These are phyloP conservation scores for Xenotilapia longispinis DNA, from an alignment of 2,113 vertebrate species.

Conservation along the genomic window DNA sequence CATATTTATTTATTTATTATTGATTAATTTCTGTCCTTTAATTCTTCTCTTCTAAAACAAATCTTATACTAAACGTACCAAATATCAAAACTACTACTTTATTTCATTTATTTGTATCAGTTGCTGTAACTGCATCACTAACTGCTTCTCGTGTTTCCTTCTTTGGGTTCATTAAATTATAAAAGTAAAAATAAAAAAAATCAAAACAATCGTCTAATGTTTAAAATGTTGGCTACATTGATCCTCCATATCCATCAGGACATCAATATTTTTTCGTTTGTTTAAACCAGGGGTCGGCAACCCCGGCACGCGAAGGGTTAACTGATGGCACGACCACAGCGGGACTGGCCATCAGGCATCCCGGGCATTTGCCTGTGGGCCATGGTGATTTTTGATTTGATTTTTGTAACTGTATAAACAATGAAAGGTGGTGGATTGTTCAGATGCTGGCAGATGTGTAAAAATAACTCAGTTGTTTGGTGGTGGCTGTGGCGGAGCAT, in stretches of 20 bases:
- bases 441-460: too few relatives aligned
- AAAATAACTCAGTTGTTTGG: too few relatives aligned
- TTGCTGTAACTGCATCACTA: neutral
- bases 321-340: neutral
- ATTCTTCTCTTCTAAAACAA: neutral
- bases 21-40: neutral
- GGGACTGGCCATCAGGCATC: fast-evolving
- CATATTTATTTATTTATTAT: neutral
- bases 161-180: neutral
- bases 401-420: too few relatives aligned
- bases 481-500: too few relatives aligned
- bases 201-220: neutral
- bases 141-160: neutral
- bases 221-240: neutral
- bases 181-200: neutral
- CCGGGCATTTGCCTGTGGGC: fast-evolving
- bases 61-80: fast-evolving
- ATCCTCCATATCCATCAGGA: neutral
- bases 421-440: too few relatives aligned
- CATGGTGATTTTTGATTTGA: too few relatives aligned
- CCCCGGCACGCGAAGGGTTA: fast-evolving
- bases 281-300: neutral
- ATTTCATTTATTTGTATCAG: neutral
- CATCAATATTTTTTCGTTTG: fast-evolving
- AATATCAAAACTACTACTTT: neutral